These are phyloP conservation scores for Trachelus troglodyta DNA, from an alignment of 2,888 invertebrate genomes.

Conservation along the genomic window DNA sequence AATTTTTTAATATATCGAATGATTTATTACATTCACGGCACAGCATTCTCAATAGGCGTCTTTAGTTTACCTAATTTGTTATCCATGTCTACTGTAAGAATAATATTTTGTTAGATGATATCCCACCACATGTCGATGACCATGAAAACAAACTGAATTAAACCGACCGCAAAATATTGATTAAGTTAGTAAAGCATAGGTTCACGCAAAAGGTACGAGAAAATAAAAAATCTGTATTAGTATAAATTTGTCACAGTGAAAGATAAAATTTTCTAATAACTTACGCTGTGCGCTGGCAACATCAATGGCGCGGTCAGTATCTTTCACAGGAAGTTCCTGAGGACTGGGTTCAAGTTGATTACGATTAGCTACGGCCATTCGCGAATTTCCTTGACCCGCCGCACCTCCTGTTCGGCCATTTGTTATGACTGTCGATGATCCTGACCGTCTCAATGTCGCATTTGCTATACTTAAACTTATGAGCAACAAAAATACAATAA, in stretches of 20 bases:
- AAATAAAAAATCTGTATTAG: not conserved
- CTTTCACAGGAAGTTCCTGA: slow-evolving; percentile 65
- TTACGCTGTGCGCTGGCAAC: slow-evolving; percentile 69
- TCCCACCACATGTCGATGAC: slow-evolving; percentile 2
- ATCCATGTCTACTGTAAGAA: slow-evolving; percentile 61
- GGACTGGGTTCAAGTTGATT: slow-evolving; percentile 62
- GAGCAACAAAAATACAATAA: slow-evolving; percentile 9
- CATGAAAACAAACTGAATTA: not conserved
- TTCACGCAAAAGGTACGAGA: not conserved
- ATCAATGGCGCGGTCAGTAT: slow-evolving; percentile 64
- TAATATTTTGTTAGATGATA: slow-evolving; percentile 31
- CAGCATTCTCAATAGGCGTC: slow-evolving; percentile 60
- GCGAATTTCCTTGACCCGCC: slow-evolving; percentile 43
- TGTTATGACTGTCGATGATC: slow-evolving; percentile 51
- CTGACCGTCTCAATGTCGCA: slow-evolving; percentile 51
- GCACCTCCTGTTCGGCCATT: slow-evolving; percentile 48
- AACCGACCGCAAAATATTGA: not conserved
- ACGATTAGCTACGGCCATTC: slow-evolving; percentile 48
- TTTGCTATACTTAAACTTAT: slow-evolving; percentile 50
- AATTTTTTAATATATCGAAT: slow-evolving; percentile 54
- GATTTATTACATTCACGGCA: slow-evolving; percentile 55
- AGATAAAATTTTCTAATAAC: slow-evolving; percentile 32
- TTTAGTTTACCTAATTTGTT: slow-evolving; percentile 62
- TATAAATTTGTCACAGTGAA: not conserved
- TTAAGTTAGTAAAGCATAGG: not conserved